A percentile compares a stretch with the other conserved stretches of the same genome.
phyloP scores from a whole-genome alignment of 2,113 vertebrate species.

The Corydoras maculifer region DNA sequence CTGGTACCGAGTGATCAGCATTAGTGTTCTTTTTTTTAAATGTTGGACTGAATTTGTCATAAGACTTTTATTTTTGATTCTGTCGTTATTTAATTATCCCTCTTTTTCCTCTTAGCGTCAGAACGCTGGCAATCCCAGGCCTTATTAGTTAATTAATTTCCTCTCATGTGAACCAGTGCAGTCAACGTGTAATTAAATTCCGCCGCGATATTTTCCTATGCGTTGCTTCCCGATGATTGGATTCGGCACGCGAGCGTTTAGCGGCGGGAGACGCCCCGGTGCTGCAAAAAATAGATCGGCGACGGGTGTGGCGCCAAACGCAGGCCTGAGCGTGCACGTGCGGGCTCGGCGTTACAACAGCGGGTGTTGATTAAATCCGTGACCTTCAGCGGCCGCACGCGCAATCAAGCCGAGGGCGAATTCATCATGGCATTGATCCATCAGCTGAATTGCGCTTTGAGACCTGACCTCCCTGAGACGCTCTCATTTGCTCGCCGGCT shows the following conservation, averaged over 20 bases:
- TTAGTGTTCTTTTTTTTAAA: too few species aligned
- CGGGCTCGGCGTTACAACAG: slow-evolving; percentile 35
- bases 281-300: neutral
- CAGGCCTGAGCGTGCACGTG: neutral
- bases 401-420: slow-evolving; percentile 61
- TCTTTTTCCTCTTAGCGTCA: neutral
- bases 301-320: neutral
- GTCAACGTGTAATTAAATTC: slow-evolving; percentile 31
- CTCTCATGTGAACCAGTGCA: slow-evolving; percentile 18
- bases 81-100: slow-evolving; percentile 16
- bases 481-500: slow-evolving; percentile 38
- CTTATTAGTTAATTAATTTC: slow-evolving; percentile 37
- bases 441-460: slow-evolving; percentile 53
- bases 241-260: neutral
- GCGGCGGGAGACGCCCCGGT: neutral
- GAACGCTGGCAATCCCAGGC: slow-evolving; percentile 15
- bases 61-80: neutral
- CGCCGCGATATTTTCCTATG: slow-evolving; percentile 19
- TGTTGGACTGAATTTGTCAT: too few species aligned
- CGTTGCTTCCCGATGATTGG: slow-evolving; percentile 8
- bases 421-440: slow-evolving; percentile 57
- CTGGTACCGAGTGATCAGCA: too few species aligned
- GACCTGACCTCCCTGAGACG: slow-evolving; percentile 46
- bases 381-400: slow-evolving; percentile 62
- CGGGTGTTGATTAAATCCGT: slow-evolving; percentile 64